Base-by-base conservation (phyloP, 2,113 vertebrate species). In the Cryptoleucopteryx plumbea region DNA sequence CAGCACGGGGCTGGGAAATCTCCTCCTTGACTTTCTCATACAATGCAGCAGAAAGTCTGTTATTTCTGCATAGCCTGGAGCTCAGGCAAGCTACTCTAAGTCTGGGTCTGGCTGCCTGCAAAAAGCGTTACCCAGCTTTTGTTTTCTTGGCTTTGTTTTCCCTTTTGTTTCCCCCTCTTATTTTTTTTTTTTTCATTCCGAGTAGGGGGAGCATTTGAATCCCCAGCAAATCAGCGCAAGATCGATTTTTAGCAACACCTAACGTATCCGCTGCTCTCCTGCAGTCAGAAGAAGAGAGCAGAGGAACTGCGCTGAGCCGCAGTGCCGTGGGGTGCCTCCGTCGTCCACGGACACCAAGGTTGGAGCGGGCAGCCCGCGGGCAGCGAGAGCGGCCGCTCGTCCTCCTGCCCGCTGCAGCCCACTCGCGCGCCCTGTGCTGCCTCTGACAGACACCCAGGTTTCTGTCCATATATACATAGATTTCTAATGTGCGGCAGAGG, bases 261-360 rank as follows among this genome's bases (percentile, higher is more conserved):
- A 31, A 13, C 6, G 12, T 8, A 32, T 11, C 63, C 1, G 1
- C 10, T 11, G 23, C 58, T 83, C 36, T 77, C 36, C 43, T 34
- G 62, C 38, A 59, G 67, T 15, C 8, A 2, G 71, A 62, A 62
- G 82, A 58, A 27, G 79, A 58, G 75, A 88, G 82, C 29, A 56
- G 73, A 65, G 61, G 82, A 48, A 18, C 29, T 4, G 32, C 42
- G 48, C 26, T 78, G 88, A 62, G 4, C 34, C 25, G n/a, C 29
- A 53, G 55, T 40, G 66, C 6, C n/a, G 48, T 36, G 45, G 40
- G 48, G 42, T 26, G 13, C 31, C 22, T 79, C 79, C 42, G 10
- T 26, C 3, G 3, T 13, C 90, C 1, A 0, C 1, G 0, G 2
- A 27, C 43, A 22, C 31, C 21, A 17, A 0, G 21, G 55, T 0